Conservation (phyloP, 2,888 invertebrate genomes). For the Subacronicta megacephala region DNA sequence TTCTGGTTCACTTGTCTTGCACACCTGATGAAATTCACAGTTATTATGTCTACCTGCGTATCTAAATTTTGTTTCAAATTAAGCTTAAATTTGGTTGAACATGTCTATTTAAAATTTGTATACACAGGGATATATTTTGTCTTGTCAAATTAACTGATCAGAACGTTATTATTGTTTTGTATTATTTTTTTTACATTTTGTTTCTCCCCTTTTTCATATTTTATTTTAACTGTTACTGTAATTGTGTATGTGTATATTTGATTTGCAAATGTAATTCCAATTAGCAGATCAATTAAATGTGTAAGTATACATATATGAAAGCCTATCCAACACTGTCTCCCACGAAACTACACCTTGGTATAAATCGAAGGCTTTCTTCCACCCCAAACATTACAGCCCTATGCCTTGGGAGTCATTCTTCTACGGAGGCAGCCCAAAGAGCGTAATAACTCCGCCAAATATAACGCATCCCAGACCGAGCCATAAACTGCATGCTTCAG, state of each 20-base stretch:
- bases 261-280: no score
- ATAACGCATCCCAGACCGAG: conserved; percentile 70
- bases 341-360: conserved; percentile 17
- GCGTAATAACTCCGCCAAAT: conserved; percentile 68
- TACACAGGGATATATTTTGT: no score
- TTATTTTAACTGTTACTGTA: no score
- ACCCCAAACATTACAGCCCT: conserved; percentile 47
- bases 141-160: no score
- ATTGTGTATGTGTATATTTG: no score
- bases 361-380: conserved; percentile 43
- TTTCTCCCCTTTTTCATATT: no score
- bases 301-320: no score
- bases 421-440: conserved; percentile 68
- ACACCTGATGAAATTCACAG: conserved; percentile 53
- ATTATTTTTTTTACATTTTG: no score
- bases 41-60: conserved; percentile 11
- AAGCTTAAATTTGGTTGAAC: no score
- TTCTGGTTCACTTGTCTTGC: conserved; percentile 53
- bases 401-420: conserved; percentile 77
- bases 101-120: no score
- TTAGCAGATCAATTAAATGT: no score
- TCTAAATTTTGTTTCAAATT: neutral
- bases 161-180: no score
- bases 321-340: neutral
- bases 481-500: conserved; percentile 71